phyloP scores from a whole-genome alignment of 2,888 invertebrate species.

The Phasia obesa region DNA sequence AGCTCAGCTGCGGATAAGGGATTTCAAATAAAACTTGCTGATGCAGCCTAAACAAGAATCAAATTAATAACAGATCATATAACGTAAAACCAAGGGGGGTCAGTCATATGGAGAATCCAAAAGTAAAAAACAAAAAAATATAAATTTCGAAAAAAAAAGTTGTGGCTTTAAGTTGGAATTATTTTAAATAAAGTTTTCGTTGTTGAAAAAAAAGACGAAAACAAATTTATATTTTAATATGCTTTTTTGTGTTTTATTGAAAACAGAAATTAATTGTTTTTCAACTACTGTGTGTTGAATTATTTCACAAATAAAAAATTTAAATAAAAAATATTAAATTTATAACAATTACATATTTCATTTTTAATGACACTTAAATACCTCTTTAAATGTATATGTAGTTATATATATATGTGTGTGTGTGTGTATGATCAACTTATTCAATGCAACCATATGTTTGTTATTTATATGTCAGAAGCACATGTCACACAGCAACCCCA shows the following conservation, averaged over 20 bases:
- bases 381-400: neutral
- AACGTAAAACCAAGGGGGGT: conserved; percentile 77
- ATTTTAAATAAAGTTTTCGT: conserved; percentile 22
- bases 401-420: neutral
- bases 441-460: conserved; percentile 34
- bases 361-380: conserved; percentile 48
- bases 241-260: conserved; percentile 34
- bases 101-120: conserved; percentile 26
- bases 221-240: conserved; percentile 25
- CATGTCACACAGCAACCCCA: conserved; percentile 14
- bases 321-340: conserved; percentile 34
- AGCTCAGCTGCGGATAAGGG: neutral
- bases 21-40: conserved; percentile 42
- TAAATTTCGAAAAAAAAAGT: neutral
- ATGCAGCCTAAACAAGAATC: conserved; percentile 71
- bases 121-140: neutral
- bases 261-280: conserved; percentile 63
- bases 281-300: conserved; percentile 55
- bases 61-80: conserved; percentile 80
- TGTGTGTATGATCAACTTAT: neutral
- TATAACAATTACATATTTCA: conserved; percentile 48
- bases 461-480: conserved; percentile 62
- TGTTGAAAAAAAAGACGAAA: neutral
- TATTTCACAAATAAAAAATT: neutral
- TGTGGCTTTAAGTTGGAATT: neutral